A percentile compares a stretch with the other conserved stretches of the same genome.
These are phyloP conservation scores for Botia kubotai DNA, from an alignment of 2,797 vertebrate genomes.

Conservation along the genomic window DNA sequence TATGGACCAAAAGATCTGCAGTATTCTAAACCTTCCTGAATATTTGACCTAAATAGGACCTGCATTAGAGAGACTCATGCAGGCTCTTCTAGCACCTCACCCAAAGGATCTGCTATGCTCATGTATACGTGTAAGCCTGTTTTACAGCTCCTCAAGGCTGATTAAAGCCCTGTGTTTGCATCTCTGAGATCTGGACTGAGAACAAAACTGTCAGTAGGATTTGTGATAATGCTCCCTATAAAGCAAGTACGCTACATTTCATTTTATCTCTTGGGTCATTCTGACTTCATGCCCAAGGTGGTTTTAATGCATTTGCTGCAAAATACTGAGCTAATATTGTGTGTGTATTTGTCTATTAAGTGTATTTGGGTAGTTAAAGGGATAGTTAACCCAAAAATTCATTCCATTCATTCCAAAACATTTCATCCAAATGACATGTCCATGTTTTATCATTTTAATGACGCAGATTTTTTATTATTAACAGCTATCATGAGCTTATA, in stretches of 20 bases:
- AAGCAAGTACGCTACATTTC: slow-evolving; percentile 21
- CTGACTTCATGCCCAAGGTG: slow-evolving; percentile 12
- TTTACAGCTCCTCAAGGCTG: background rate
- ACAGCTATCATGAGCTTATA: background rate
- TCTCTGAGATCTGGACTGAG: background rate
- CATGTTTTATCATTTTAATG: no score
- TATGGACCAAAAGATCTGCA: background rate
- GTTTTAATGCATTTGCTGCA: slow-evolving; percentile 8
- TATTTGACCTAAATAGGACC: background rate
- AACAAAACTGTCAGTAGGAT: slow-evolving; percentile 32
- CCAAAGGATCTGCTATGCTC: background rate
- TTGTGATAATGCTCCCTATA: slow-evolving; percentile 4
- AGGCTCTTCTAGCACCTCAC: background rate
- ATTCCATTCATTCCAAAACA: no score
- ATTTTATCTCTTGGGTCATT: slow-evolving; percentile 7
- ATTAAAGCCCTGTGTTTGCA: background rate
- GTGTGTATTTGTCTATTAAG: background rate
- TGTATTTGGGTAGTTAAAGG: background rate
- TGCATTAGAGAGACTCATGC: slow-evolving; percentile 23
- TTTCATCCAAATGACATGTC: background rate
- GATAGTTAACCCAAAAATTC: no score
- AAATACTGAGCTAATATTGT: background rate
- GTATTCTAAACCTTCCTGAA: no score
- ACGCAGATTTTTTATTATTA: no score
- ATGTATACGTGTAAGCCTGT: background rate